phyloP scores from a whole-genome alignment of 2,797 vertebrate genomes.

The Alexandromys oeconomus region DNA sequence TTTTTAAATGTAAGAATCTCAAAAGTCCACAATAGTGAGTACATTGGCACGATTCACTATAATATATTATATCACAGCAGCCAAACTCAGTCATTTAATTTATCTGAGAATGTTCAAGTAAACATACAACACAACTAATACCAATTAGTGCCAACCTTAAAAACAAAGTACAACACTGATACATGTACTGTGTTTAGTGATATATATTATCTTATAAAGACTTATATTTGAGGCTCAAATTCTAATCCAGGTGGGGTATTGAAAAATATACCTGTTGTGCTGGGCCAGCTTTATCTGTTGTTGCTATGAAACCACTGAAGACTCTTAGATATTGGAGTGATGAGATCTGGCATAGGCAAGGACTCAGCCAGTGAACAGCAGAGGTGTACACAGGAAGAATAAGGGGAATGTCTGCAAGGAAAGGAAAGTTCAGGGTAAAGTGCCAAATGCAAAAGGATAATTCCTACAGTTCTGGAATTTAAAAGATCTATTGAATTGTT shows the following conservation, averaged over 20 bases:
- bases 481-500: not conserved
- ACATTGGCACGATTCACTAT: not conserved
- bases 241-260: not conserved
- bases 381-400: not conserved
- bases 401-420: not conserved
- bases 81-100: slow-evolving; percentile 48
- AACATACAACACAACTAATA: not conserved
- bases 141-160: not conserved
- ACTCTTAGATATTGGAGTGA: not conserved
- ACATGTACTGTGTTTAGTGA: not conserved
- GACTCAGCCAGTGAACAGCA: not conserved
- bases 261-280: not conserved
- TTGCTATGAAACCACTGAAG: not conserved
- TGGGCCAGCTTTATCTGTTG: not conserved
- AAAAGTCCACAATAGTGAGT: not conserved
- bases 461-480: not conserved
- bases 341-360: not conserved
- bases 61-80: not conserved
- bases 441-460: not conserved
- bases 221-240: not conserved
- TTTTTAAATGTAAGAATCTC: not conserved
- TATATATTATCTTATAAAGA: slow-evolving; percentile 10
- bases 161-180: not conserved
- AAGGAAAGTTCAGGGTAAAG: not conserved
- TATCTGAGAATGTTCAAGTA: slow-evolving; percentile 42